Conservation (phyloP, 1,140 invertebrate species). For the Onthophagus taurus region DNA sequence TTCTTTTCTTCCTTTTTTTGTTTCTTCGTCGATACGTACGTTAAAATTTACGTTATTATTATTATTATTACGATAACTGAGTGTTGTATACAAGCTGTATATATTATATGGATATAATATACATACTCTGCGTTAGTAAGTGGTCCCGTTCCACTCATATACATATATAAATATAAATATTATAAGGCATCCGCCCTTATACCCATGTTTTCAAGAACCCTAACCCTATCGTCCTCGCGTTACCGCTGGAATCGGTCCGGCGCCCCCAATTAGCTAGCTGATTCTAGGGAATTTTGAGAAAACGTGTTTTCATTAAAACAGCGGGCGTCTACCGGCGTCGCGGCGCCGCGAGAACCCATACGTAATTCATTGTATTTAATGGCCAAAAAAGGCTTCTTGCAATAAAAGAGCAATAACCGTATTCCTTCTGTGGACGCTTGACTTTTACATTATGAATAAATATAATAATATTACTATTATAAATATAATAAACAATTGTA, state of each 20-base stretch:
- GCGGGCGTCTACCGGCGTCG: too few relatives aligned
- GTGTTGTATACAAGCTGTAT: slow-evolving; percentile 39
- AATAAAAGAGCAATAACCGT: slow-evolving; percentile 46
- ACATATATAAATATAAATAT: slow-evolving; percentile 12
- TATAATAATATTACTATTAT: slow-evolving; percentile 29
- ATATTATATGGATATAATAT: slow-evolving; percentile 35
- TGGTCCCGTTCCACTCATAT: slow-evolving; percentile 33
- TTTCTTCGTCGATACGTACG: slow-evolving; percentile 32
- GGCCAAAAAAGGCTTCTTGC: slow-evolving; percentile 40
- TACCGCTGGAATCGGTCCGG: slow-evolving; percentile 24
- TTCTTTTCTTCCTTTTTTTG: slow-evolving; percentile 24
- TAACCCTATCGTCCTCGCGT: slow-evolving; percentile 26
- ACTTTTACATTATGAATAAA: slow-evolving; percentile 39
- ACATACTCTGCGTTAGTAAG: slow-evolving; percentile 36
- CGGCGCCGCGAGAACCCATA: background rate
- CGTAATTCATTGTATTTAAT: slow-evolving; percentile 24
- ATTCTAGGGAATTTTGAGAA: too few relatives aligned
- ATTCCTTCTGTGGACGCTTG: slow-evolving; percentile 43
- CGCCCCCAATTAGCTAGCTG: slow-evolving; percentile 22
- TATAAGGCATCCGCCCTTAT: slow-evolving; percentile 29
- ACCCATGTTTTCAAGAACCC: background rate
- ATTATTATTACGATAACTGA: too few relatives aligned
- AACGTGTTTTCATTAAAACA: too few relatives aligned
- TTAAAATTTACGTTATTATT: slow-evolving; percentile 35
- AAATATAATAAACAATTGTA: slow-evolving; percentile 26